phyloP scores from a whole-genome alignment of 2,888 invertebrate genomes.

The Epinotia ramella region DNA sequence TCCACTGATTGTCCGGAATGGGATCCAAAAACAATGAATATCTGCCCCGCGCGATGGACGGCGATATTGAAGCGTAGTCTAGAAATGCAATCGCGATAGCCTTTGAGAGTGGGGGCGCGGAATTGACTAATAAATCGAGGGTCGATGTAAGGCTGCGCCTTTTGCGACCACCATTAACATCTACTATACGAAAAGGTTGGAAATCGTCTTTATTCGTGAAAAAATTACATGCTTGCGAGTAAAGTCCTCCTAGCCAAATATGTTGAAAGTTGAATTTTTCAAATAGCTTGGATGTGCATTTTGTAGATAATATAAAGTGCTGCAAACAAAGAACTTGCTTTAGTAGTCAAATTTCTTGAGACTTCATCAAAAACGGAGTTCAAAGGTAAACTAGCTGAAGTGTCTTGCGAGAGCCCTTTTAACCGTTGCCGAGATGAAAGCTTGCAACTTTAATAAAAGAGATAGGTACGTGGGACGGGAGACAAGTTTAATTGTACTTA shows the following conservation, averaged over 20 bases:
- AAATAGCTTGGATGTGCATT: conserved; percentile 6
- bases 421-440: conserved; percentile 33
- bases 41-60: conserved; percentile 36
- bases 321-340: conserved; percentile 40
- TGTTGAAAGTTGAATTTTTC: not conserved
- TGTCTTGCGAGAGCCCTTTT: conserved; percentile 25
- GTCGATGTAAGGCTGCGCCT: conserved; percentile 34
- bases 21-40: conserved; percentile 29
- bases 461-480: not conserved
- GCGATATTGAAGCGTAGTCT: conserved; percentile 37
- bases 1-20: conserved; percentile 34
- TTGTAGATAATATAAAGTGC: conserved; percentile 20
- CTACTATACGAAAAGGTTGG: not conserved
- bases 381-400: conserved; percentile 44
- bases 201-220: not conserved
- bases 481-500: conserved; percentile 8
- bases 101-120: conserved; percentile 43
- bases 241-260: not conserved
- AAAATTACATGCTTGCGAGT: not conserved
- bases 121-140: conserved; percentile 47
- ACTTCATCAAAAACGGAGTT: conserved; percentile 35
- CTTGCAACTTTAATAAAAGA: conserved; percentile 40
- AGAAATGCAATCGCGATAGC: conserved; percentile 44
- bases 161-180: not conserved
- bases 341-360: conserved; percentile 39